Conservation (phyloP, 2,888 invertebrate species). For the Diplolepis rosae region DNA sequence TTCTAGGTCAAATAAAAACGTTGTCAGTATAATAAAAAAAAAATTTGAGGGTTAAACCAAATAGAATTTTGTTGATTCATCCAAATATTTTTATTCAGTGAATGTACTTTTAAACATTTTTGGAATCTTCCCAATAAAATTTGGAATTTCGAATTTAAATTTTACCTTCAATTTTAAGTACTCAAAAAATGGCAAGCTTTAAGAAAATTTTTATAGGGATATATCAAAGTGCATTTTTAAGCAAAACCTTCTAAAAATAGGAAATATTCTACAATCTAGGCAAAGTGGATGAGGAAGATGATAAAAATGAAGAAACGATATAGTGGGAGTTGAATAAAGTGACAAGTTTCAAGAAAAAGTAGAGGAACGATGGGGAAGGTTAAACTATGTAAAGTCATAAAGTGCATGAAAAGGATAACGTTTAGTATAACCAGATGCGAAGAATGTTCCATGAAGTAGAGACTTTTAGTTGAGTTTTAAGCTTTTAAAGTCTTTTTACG, state of each 20-base stretch:
- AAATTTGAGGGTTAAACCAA: too few relatives aligned
- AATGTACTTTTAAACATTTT: too few relatives aligned
- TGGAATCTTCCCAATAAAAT: too few relatives aligned
- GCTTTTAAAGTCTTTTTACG: constrained; percentile 1
- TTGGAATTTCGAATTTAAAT: too few relatives aligned
- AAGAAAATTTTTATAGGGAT: too few relatives aligned
- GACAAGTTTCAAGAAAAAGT: constrained; percentile 6
- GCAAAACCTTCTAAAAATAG: background rate
- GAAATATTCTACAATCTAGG: constrained; percentile 11
- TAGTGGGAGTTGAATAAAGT: background rate
- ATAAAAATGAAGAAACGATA: constrained; percentile 10
- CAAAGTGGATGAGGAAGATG: background rate
- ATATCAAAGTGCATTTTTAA: background rate
- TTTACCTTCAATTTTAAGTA: too few relatives aligned
- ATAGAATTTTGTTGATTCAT: too few relatives aligned
- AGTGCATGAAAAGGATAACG: constrained; percentile 25
- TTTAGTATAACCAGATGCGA: constrained; percentile 24
- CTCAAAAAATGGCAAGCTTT: too few relatives aligned
- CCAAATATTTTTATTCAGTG: too few relatives aligned
- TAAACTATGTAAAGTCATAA: constrained; percentile 21
- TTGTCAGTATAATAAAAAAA: too few relatives aligned
- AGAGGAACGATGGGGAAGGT: constrained; percentile 4
- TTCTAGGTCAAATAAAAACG: too few relatives aligned
- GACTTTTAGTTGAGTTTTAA: constrained; percentile 6
- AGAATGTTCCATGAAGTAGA: constrained; percentile 10